Percentiles rank a stretch among this genome's conserved stretches.
Conservation (phyloP, 1,140 invertebrate genomes). For the Reticulitermes speratus region DNA sequence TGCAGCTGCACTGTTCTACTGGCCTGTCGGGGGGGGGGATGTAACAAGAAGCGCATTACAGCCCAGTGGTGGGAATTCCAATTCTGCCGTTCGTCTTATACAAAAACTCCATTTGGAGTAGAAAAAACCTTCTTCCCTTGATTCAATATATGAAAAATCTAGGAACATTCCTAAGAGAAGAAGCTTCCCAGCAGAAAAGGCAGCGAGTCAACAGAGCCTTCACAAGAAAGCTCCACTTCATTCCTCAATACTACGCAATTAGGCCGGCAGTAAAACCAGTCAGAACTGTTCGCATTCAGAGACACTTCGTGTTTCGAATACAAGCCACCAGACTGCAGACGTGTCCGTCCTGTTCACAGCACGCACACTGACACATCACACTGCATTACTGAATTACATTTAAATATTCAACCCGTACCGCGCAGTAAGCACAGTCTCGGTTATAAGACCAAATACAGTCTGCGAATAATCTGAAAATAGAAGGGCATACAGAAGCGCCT, state of each 20-base stretch:
- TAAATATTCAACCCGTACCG: too few species aligned
- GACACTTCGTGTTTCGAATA: not conserved
- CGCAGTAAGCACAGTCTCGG: too few species aligned
- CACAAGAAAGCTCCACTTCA: not conserved
- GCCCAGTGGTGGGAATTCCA: not conserved
- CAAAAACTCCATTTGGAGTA: not conserved
- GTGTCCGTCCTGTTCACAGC: too few species aligned
- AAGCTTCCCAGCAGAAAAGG: not conserved
- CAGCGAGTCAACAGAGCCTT: not conserved
- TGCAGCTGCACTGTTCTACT: too few species aligned
- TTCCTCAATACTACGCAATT: not conserved
- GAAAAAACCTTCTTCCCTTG: not conserved
- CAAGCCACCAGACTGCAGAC: too few species aligned
- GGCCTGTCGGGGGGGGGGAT: too few species aligned
- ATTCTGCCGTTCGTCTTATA: not conserved
- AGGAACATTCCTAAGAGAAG: not conserved
- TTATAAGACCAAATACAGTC: too few species aligned
- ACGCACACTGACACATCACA: too few species aligned
- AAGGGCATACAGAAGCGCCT: too few species aligned
- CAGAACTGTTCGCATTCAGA: not conserved
- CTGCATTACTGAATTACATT: too few species aligned
- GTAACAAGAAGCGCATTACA: not conserved
- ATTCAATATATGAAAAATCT: slow-evolving; percentile 6
- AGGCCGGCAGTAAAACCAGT: not conserved
- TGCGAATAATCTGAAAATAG: too few species aligned